These are phyloP conservation scores for Cyprinodon tularosa DNA, from an alignment of 2,113 vertebrate species.

Conservation along the genomic window DNA sequence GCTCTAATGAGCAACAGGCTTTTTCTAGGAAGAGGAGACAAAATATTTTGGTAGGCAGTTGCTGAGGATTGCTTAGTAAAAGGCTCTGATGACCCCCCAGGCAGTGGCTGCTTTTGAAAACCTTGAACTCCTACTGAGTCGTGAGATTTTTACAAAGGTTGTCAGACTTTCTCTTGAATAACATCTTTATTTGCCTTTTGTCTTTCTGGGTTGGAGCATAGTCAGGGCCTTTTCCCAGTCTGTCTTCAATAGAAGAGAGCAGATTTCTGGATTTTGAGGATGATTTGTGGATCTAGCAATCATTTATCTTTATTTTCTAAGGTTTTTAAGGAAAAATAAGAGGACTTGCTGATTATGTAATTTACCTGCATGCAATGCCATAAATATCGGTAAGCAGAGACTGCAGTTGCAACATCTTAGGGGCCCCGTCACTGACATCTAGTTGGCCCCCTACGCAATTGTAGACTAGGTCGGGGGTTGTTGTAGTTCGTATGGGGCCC, in stretches of 20 bases:
- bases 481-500: no score
- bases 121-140: neutral
- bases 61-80: conserved; percentile 22
- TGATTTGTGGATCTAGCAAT: neutral
- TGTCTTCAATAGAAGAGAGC: neutral
- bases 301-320: neutral
- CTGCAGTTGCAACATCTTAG: no score
- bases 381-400: no score
- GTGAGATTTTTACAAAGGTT: neutral
- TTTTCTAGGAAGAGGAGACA: conserved; percentile 30
- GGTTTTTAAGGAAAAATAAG: neutral
- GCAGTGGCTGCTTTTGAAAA: neutral
- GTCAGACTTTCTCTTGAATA: neutral
- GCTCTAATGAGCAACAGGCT: conserved; percentile 65
- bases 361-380: neutral
- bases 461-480: no score
- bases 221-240: neutral
- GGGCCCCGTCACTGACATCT: no score
- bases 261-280: neutral
- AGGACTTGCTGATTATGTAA: neutral
- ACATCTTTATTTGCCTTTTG: neutral
- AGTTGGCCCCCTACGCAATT: no score
- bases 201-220: neutral
- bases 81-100: conserved; percentile 14
- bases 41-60: conserved; percentile 17